A percentile compares a stretch with the other conserved stretches of the same genome.
Evolutionary conservation across 2,888 invertebrate genomes (phyloP).

Genomic region (Drosophila demipolita): DNA sequence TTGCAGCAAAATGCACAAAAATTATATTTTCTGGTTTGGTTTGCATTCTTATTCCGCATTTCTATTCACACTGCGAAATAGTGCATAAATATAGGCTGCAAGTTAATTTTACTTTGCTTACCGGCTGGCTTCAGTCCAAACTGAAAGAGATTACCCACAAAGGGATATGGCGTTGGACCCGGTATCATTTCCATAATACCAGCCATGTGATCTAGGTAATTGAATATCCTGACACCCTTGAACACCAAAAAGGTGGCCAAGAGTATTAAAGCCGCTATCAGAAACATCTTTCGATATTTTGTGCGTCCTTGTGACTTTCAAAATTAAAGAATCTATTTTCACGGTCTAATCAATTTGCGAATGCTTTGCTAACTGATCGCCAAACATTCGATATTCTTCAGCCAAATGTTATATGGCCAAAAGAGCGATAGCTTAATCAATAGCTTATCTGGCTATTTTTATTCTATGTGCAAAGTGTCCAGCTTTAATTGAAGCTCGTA

Average conservation of each 20-base stretch:
- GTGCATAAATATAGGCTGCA: slow-evolving; percentile 69
- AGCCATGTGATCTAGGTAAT: slow-evolving; percentile 81
- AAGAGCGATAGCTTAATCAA: slow-evolving; percentile 46
- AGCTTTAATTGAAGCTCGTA: slow-evolving; percentile 6
- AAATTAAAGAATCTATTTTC: neutral
- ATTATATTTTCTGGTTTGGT: neutral
- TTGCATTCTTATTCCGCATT: neutral
- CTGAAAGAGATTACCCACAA: slow-evolving; percentile 82
- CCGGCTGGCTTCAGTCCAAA: slow-evolving; percentile 79
- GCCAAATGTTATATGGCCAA: slow-evolving; percentile 23
- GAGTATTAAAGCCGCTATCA: slow-evolving; percentile 67
- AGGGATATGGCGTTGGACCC: slow-evolving; percentile 80
- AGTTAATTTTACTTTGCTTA: slow-evolving; percentile 49
- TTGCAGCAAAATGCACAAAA: neutral
- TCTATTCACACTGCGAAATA: slow-evolving; percentile 21
- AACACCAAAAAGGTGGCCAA: slow-evolving; percentile 73
- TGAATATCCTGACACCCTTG: slow-evolving; percentile 77
- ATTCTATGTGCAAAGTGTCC: neutral
- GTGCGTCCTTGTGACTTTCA: neutral
- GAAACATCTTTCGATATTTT: slow-evolving; percentile 65
- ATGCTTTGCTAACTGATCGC: slow-evolving; percentile 24
- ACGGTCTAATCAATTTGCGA: slow-evolving; percentile 24
- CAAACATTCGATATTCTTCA: slow-evolving; percentile 18
- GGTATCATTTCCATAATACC: slow-evolving; percentile 83
- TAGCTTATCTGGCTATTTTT: slow-evolving; percentile 56